A percentile compares a stretch with the other conserved stretches of the same genome.
Conservation (phyloP, 2,797 vertebrate species). For the Gymnothorax javanicus region DNA sequence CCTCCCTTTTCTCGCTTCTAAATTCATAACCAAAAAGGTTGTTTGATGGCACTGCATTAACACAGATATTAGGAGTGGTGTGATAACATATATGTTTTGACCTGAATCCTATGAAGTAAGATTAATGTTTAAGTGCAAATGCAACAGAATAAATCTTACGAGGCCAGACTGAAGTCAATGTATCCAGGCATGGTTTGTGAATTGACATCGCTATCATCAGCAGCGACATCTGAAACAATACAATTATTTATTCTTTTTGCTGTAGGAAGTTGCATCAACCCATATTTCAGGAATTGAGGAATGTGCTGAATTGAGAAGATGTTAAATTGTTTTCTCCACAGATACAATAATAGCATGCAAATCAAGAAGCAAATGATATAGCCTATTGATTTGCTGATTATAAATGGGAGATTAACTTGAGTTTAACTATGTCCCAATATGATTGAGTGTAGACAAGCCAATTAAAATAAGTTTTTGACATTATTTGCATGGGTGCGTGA, state of each 20-base stretch:
- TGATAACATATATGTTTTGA: background rate
- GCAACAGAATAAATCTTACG: background rate
- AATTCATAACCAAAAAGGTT: background rate
- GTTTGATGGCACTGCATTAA: background rate
- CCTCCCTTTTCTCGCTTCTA: background rate
- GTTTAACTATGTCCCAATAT: background rate
- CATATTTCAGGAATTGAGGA: background rate
- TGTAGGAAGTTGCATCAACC: background rate
- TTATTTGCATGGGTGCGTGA: background rate
- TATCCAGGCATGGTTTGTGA: conserved; percentile 4
- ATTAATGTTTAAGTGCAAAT: no score
- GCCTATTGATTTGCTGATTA: background rate
- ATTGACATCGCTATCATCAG: conserved; percentile 7
- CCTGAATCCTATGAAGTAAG: background rate
- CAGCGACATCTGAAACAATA: conserved; percentile 1
- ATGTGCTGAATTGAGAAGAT: background rate
- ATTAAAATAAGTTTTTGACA: background rate
- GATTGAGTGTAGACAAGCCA: background rate
- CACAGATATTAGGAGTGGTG: background rate
- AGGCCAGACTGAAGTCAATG: conserved; percentile 7
- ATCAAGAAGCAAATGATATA: background rate
- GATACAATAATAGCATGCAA: background rate
- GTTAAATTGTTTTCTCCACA: background rate
- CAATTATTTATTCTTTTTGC: conserved; percentile 14
- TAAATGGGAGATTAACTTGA: background rate